Base-by-base conservation (phyloP, 2,888 invertebrate genomes). In the Coremacera marginata region DNA sequence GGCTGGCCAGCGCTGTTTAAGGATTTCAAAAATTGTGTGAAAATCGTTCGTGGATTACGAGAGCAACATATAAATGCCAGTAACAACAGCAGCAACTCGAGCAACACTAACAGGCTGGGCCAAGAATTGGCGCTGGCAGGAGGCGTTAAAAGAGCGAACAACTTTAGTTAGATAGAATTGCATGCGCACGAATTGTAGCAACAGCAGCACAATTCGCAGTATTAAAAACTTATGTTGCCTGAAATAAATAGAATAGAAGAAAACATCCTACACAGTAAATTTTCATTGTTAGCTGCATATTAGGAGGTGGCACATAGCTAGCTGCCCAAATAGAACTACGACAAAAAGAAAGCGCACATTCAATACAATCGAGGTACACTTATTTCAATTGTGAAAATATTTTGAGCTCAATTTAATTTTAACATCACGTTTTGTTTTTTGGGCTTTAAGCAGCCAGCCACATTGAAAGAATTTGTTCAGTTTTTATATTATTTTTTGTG, bases 351-450 rank as follows among this genome's bases (percentile, higher is more conserved):
- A 44, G 1, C 11, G 1, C 11, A 44, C 44, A 44, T 44, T 44
- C 44, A 44, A 44, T 44, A 11, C 44, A 44, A 44, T 11, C 44
- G 44, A 44, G 11, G 44, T 44, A 44, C 37, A 37, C 44, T 44
- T 44, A 44, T 44, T 44, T 44, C 44, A 44, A 44, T 44, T 44
- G 44, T 44, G 11, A 44, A 37, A 44, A 55, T 55, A 63, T 63
- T 27, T 63, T 27, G n/a, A 31, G 27, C 31, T 63, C 31, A 27
- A 31, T 79, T 79, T 77, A 74, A 79, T 79, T 75, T 77, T 77
- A 73, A 31, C 76, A 77, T 79, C 79, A 79, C 79, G 79, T 77
- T 79, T 79, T 72, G 60, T 75, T 75, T 75, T 75, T 75, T 77
- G 72, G 75, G 65, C 65, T 70, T 68, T 73, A 70, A 77, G n/a